Evolutionary conservation across 2,888 invertebrate genomes (phyloP), one percentile per base, ranked within the genome.

Genomic region (Ariolimax columbianus): DNA sequence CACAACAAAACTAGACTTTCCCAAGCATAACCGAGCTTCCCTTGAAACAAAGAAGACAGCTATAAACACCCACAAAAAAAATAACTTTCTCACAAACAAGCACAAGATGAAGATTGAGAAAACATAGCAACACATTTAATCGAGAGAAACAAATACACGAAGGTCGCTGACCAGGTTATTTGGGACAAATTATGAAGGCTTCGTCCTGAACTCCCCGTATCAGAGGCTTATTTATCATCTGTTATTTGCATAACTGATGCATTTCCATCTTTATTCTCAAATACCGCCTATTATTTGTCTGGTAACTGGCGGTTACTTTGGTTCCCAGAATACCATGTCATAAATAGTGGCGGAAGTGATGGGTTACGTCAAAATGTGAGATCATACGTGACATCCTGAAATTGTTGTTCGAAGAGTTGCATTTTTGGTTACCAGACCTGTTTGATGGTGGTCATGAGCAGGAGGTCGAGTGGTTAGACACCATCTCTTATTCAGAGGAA

Each of bases 161-260:
- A 19, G 1, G 19, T 9, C 47, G 51, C 1, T 33, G 23, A 51
- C 75, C 30, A 9, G 47, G 1, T 75, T 75, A 51, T 51, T n/a
- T 33, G 51, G 33, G 33, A 51, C 75, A 51, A 75, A 47, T 75
- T 75, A 51, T 51, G 51, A 75, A 51, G 51, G 73, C n/a, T 73
- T 43, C 43, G 7, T 33, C n/a, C 19, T 51, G 51, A 33, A 51
- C 33, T 75, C 19, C 19, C 7, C 19, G 51, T 51, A 75, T 51
- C 51, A 51, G 3, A 19, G 26, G 51, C 75, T 51, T 75, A 51
- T n/a, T 30, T 51, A 3, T 75, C 33, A 30, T 51, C 30, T 43
- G 0, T 19, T 51, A 75, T 75, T 75, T 75, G 75, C 75, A 75
- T 75, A 33, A 75, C 30, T 47, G 51, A 51, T 51, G 7, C 75